Conservation (phyloP, 2,888 invertebrate genomes). For the Cosmia trapezina region DNA sequence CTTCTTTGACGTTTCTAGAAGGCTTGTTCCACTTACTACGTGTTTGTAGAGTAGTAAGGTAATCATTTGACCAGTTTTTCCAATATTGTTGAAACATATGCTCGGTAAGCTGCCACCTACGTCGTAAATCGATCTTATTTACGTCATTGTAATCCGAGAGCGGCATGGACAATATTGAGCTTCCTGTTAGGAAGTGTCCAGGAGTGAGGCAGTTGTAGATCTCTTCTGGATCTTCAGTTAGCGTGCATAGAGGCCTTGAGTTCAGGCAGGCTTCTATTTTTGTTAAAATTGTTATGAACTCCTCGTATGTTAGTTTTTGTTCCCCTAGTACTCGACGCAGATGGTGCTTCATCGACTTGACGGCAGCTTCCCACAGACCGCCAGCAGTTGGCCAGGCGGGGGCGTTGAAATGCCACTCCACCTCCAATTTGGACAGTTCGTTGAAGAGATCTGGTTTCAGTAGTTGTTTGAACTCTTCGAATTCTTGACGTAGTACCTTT, state of each 20-base stretch:
- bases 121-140: constrained; percentile 8
- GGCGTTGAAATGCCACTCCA: neutral
- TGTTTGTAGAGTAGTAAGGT: constrained; percentile 29
- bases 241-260: neutral
- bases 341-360: constrained; percentile 18
- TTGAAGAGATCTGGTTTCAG: constrained; percentile 10
- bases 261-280: constrained; percentile 17
- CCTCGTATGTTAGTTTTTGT: constrained; percentile 10
- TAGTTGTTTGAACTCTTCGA: neutral
- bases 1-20: constrained; percentile 25
- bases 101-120: constrained; percentile 34
- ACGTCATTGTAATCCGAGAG: constrained; percentile 6
- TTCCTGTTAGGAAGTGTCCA: constrained; percentile 57
- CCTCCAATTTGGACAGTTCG: constrained; percentile 1
- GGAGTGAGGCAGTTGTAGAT: constrained; percentile 46
- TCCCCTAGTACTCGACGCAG: constrained; percentile 19
- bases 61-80: constrained; percentile 26
- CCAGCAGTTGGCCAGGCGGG: too few species aligned
- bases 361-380: too few species aligned
- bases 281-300: neutral
- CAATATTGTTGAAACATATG: constrained; percentile 39
- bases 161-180: constrained; percentile 19
- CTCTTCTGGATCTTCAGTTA: constrained; percentile 35
- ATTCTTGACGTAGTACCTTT: constrained; percentile 13
- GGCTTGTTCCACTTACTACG: constrained; percentile 41